phyloP scores from a whole-genome alignment of 2,113 vertebrate genomes.

The Microcebus griseorufus region DNA sequence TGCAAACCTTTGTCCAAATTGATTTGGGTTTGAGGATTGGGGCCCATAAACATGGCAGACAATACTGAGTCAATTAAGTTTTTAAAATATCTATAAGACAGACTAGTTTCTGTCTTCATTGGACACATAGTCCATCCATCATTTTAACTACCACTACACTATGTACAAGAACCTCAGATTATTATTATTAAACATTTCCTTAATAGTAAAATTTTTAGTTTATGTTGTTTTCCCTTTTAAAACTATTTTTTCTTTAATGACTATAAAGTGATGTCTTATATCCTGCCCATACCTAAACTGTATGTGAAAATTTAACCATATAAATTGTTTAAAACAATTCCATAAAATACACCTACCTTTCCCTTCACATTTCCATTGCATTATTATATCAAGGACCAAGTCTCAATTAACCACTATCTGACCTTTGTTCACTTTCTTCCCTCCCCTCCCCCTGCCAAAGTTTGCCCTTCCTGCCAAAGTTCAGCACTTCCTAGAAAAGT shows the following conservation, averaged over 20 bases:
- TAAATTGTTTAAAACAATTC: constrained; percentile 59
- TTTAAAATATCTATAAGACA: constrained; percentile 37
- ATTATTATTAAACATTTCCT: constrained; percentile 21
- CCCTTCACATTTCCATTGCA: constrained; percentile 54
- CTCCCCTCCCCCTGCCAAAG: constrained; percentile 85
- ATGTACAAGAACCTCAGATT: background rate
- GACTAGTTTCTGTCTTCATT: constrained; percentile 36
- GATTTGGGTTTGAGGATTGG: background rate
- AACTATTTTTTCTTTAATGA: constrained; percentile 13
- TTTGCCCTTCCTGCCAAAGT: constrained; percentile 90
- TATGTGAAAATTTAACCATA: constrained; percentile 30
- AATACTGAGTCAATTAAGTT: background rate
- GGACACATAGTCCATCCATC: background rate
- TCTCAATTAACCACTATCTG: constrained; percentile 84
- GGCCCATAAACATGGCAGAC: constrained; percentile 19
- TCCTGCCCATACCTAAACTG: constrained; percentile 32
- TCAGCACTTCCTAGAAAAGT: constrained; percentile 89
- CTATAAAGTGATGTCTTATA: constrained; percentile 26
- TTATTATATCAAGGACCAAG: constrained; percentile 78
- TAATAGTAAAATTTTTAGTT: constrained; percentile 33
- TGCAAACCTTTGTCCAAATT: constrained; percentile 25
- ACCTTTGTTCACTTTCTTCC: constrained; percentile 86
- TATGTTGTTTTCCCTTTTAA: background rate
- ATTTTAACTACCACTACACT: constrained; percentile 25
- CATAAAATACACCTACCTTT: constrained; percentile 67